Base-by-base conservation (phyloP, 1,140 invertebrate genomes). In the Polypedilum vanderplanki region DNA sequence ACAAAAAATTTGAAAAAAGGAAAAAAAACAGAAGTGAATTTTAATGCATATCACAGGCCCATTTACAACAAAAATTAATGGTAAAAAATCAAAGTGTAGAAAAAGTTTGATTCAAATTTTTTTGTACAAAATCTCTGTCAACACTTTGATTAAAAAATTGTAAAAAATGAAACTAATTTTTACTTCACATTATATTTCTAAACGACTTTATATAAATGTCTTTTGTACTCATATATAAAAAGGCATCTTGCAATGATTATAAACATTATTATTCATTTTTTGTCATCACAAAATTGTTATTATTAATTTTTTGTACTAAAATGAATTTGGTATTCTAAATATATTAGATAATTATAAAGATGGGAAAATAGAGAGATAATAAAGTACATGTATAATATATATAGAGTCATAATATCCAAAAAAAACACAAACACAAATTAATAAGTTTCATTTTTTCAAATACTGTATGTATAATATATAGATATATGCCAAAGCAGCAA, bases 31-130 rank as follows among this genome's bases (percentile, higher is more conserved):
- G n/a, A 57, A 57, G 46, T 57, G n/a, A n/a, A n/a, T n/a, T 12
- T n/a, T n/a, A 18, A 8, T 70, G 65, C 65, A 70, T 70, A 70
- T 70, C 65, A 70, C 65, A 70, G 65, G 65, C 65, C 65, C 65
- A 70, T 70, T 70, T 70, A 70, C 65, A 70, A 57, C 46, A 57
- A 57, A 57, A 57, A 33, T 33, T 33, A 33, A 33, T 33, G 5
- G 24, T 33, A 33, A 33, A 33, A 33, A 33, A 33, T 33, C 24
- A 33, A 33, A 33, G 24, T 33, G 24, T 33, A 1, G 5, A 33
- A 33, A 33, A 33, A 33, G 24, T 5, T 33, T 33, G 24, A 33
- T 3, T 33, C 1, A 33, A 33, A 33, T 33, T n/a, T n/a, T n/a
- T n/a, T n/a, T n/a, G n/a, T n/a, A n/a, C n/a, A n/a, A n/a, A n/a